Evolutionary conservation across 2,888 invertebrate species (phyloP), one percentile per base, ranked within the genome.

Genomic region (Caradrina kadenii): DNA sequence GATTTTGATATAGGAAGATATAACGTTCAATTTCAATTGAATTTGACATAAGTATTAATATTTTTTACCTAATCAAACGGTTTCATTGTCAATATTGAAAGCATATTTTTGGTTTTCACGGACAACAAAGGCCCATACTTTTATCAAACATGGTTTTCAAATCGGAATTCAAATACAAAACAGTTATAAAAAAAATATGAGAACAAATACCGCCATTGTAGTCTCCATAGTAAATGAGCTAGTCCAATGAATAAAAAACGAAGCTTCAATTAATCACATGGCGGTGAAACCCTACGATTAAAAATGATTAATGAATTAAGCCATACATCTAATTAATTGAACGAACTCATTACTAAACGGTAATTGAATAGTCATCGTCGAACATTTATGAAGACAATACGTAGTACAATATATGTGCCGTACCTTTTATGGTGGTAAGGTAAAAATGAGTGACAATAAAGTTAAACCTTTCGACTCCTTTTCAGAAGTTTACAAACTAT

Each of bases 391-490:
- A 35, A 61, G 62, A 49, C 8, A 17, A 71, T 21, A 78, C 49
- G 42, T 26, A 21, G 13, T n/a, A 49, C 19, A 39, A 54, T 17
- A 63, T 19, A 35, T 39, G 21, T 0, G 10, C 31, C 1, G 39
- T 42, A 45, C 8, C 1, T 22, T 76, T 49, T 50, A 17, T 22
- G 6, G 10, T 39, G 39, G 50, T 60, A 7, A 17, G 2, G 15
- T 22, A 45, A 62, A 52, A 66, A 85, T 86, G 84, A 56, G n/a
- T 60, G 56, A 65, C 0, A 69, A 74, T 70, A 83, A 78, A 76
- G 73, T 83, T 5, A 76, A 65, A 7, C 89, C 90, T 6, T 86
- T 88, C 69, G 86, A 90, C 63, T 86, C 89, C 8, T 90, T 90
- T 69, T 31, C 68, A 17, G 60, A 58, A 19, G 78, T 84, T 0